phyloP scores from a whole-genome alignment of 2,797 vertebrate genomes.

The Otolemur crassicaudatus region DNA sequence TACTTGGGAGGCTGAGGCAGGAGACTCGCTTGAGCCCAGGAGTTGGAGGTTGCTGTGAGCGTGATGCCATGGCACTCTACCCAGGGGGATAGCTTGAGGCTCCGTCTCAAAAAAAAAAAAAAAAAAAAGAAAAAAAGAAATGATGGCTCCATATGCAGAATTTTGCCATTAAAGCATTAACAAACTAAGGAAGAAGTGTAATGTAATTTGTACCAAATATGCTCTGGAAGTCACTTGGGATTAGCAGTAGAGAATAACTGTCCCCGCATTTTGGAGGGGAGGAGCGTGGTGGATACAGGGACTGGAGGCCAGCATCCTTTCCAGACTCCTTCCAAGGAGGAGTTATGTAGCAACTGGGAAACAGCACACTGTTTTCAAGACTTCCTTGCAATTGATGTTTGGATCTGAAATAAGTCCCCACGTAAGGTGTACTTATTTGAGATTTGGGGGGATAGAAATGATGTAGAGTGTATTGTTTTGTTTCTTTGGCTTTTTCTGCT shows the following conservation, averaged over 20 bases:
- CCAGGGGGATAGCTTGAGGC: no score
- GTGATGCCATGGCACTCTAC: no score
- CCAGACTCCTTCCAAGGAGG: neutral
- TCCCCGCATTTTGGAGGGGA: neutral
- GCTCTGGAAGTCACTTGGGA: neutral
- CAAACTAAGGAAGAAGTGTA: neutral
- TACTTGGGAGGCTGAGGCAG: no score
- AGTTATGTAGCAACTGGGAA: neutral
- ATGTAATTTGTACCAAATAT: neutral
- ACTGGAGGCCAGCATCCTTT: neutral
- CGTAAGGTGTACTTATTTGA: neutral
- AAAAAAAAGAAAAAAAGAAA: neutral
- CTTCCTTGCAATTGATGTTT: neutral
- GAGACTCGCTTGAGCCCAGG: no score
- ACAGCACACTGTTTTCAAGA: neutral
- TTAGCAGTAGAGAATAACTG: neutral
- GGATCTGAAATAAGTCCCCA: neutral
- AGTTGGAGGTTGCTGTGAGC: no score
- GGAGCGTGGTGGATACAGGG: neutral
- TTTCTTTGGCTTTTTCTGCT: conserved; percentile 25
- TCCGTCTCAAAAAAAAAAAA: no score
- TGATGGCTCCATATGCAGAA: neutral
- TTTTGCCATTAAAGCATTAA: conserved; percentile 12
- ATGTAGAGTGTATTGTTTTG: neutral
- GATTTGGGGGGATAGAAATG: neutral